Evolutionary conservation across 2,888 invertebrate genomes (phyloP), one percentile per base, ranked within the genome.

Genomic region (Eledone cirrhosa): DNA sequence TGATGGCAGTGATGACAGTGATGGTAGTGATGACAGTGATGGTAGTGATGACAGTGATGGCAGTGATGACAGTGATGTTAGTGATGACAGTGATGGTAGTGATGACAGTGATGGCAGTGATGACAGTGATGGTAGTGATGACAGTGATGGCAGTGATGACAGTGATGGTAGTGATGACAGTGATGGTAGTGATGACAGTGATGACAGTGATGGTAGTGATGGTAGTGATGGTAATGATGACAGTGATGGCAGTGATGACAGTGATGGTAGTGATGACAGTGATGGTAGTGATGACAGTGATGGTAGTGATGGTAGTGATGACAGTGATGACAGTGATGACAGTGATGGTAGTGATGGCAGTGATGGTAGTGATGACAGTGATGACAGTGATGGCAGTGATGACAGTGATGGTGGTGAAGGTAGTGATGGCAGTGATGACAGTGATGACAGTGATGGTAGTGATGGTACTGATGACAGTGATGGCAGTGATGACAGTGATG

Each of bases 401-500:
- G 72, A 22, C 29, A 14, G 13, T 53, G 63, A 24, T 72, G 77
- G 5, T 27, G 67, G 29, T 76, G 77, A 24, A 24, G 77, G 13
- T 8, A 29, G 27, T 77, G 77, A n/a, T 63, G 77, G 13, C 7
- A 33, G n/a, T 72, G 72, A n/a, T 59, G 59, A 16, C n/a, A 19
- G n/a, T 59, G 16, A 19, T 59, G 59, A 19, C n/a, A 67, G 72
- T 77, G 53, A 53, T 77, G 65, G 76, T 48, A 78, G 78, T 78
- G 65, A 67, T 78, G 65, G 76, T 48, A 78, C 75, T 78, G 24
- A 41, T 78, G 41, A 41, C 41, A 78, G 78, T 78, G 41, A 53
- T 78, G 65, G 76, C 41, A 78, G 78, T 41, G 65, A 67, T 78
- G 41, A 41, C 41, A 78, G 78, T 78, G 41, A 67, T 63, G 77